Evolutionary conservation across 2,888 invertebrate genomes (phyloP).

Genomic region (Sthenelais limicola): DNA sequence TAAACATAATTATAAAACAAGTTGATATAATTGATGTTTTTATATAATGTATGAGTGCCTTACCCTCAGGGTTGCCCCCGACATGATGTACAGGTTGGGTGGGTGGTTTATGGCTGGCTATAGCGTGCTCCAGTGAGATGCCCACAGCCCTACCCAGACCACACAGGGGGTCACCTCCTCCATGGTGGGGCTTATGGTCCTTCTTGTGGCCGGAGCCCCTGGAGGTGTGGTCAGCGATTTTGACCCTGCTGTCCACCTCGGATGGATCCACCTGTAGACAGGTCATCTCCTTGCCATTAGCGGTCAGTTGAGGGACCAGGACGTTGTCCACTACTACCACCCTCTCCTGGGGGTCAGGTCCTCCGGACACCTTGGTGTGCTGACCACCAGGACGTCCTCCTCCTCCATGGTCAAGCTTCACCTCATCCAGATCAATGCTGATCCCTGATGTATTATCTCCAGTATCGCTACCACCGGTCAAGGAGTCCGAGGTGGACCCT

Average conservation of each 20-base stretch:
- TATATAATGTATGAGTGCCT: too few species aligned
- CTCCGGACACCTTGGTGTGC: slow-evolving; percentile 13
- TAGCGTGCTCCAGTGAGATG: slow-evolving; percentile 14
- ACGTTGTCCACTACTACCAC: slow-evolving; percentile 4
- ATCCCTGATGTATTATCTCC: slow-evolving; percentile 1
- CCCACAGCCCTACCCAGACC: slow-evolving; percentile 7
- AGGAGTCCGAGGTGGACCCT: not conserved
- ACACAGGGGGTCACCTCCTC: too few species aligned
- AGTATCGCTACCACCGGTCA: not conserved
- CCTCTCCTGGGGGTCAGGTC: not conserved
- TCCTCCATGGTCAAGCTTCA: not conserved
- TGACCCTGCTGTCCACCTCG: too few species aligned
- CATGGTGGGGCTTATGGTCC: too few species aligned
- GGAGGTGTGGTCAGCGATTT: too few species aligned
- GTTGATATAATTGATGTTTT: too few species aligned
- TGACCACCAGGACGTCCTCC: not conserved
- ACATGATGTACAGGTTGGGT: slow-evolving; percentile 14
- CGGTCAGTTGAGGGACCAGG: not conserved
- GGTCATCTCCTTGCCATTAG: too few species aligned
- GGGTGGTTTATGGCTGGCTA: not conserved
- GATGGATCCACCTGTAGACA: too few species aligned
- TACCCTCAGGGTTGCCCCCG: slow-evolving; percentile 24
- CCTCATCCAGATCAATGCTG: slow-evolving; percentile 31
- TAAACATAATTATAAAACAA: too few species aligned
- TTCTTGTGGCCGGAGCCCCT: not conserved